Conservation (phyloP, 2,888 invertebrate genomes). For the Nysson spinosus region DNA sequence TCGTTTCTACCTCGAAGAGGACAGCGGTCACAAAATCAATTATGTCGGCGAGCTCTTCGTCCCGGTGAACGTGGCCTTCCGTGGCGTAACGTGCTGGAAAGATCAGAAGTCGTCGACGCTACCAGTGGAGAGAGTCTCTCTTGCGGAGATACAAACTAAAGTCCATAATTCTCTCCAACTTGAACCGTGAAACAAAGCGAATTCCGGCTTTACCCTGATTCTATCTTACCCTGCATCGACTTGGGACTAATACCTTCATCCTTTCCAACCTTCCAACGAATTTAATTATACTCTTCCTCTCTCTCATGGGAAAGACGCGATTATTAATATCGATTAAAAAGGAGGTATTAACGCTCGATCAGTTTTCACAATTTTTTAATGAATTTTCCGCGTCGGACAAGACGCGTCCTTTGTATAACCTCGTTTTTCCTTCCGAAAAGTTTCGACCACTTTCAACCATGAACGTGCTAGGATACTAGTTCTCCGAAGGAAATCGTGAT, state of each 20-base stretch:
- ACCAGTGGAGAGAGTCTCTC: slow-evolving; percentile 36
- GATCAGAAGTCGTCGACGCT: slow-evolving; percentile 44
- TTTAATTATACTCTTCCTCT: no score
- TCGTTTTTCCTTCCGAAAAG: background rate
- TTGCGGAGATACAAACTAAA: slow-evolving; percentile 5
- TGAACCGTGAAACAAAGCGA: slow-evolving; percentile 50
- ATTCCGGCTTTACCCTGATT: slow-evolving; percentile 10
- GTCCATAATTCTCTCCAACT: slow-evolving; percentile 39
- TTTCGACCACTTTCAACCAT: background rate
- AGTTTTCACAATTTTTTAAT: no score
- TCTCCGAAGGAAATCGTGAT: slow-evolving; percentile 6
- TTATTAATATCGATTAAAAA: no score
- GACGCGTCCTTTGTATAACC: no score
- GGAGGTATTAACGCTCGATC: no score
- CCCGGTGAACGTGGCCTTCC: slow-evolving; percentile 31
- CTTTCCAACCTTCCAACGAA: background rate
- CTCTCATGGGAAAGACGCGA: no score
- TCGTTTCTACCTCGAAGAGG: slow-evolving; percentile 54
- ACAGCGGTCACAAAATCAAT: slow-evolving; percentile 61
- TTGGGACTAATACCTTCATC: background rate
- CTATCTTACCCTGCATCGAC: slow-evolving; percentile 27
- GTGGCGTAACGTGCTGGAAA: slow-evolving; percentile 36
- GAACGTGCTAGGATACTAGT: background rate
- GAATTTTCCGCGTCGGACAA: no score
- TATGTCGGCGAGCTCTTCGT: slow-evolving; percentile 49